Base-by-base conservation (phyloP, 1,140 invertebrate species). In the Cydia strobilella region DNA sequence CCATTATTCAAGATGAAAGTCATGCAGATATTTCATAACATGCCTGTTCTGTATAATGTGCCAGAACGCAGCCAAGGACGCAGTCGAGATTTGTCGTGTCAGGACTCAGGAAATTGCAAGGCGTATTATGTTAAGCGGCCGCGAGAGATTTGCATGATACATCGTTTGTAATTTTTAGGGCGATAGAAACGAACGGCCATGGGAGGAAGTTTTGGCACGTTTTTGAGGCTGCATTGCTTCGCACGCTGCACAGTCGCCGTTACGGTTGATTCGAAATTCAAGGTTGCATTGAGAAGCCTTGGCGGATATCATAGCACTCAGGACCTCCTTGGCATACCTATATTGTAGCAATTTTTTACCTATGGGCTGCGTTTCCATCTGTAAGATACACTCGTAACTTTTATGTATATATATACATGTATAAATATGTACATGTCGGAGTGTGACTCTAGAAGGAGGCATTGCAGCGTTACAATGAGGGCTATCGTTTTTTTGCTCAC, bases 91-190 rank as follows among this genome's bases (percentile, higher is more conserved):
- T 69, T 39, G 65, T 69, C 65, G 65, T 59, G 18, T 59, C 54
- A 59, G 54, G 54, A 59, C 31, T 39, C 65, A 35, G 65, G 65
- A 69, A 69, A 69, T 69, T 69, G 65, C 65, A 59, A 69, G 63
- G 65, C 65, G 35, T 69, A 69, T 35, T 69, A 69, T 69, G 65
- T 31, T 69, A 69, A 59, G 65, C 27, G 35, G 15, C 7, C 65
- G 27, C 27, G 13, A 35, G 65, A 69, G 65, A 69, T 69, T 69
- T 69, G 65, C 65, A 69, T 69, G 65, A 69, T 69, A 69, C 65
- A 69, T 69, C 65, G 65, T 35, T 69, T 69, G 65, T 69, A 69
- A 69, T 69, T 69, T 69, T 69, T 69, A 69, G 63, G 63, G 63
- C 15, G 65, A 69, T 69, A 42, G 65, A 35, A 35, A 69, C 54